Evolutionary conservation across 2,113 vertebrate species (phyloP).

Genomic region (Probosciger aterrimus): DNA sequence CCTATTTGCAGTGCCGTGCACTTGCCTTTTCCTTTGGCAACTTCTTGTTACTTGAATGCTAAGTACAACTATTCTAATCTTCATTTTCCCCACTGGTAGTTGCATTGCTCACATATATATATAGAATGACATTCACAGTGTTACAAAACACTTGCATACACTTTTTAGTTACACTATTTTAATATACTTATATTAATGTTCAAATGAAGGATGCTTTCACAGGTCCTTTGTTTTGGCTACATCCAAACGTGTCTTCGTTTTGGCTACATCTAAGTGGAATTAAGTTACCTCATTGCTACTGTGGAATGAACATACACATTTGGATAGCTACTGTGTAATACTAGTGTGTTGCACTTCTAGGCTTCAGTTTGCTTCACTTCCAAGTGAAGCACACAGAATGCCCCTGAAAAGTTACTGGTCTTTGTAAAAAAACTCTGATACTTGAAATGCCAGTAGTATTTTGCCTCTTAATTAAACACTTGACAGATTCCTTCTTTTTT

Average conservation of each 20-base stretch:
- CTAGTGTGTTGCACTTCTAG: fast-evolving
- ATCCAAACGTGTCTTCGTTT: background rate
- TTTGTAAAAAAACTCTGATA: background rate
- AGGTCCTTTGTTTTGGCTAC: background rate
- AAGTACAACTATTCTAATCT: background rate
- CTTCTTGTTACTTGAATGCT: background rate
- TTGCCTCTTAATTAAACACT: background rate
- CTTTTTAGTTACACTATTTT: background rate
- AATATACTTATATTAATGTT: background rate
- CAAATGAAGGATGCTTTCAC: background rate
- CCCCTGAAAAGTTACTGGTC: background rate
- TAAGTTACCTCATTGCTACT: background rate
- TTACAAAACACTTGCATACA: background rate
- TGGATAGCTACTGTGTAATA: background rate
- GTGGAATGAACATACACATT: background rate
- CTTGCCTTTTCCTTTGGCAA: background rate
- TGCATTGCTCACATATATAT: background rate
- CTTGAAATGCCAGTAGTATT: background rate
- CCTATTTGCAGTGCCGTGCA: background rate
- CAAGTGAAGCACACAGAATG: background rate
- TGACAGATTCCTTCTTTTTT: background rate
- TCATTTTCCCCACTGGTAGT: background rate
- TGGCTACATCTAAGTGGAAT: background rate
- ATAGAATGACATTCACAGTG: background rate
- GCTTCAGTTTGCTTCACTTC: background rate